A percentile compares a stretch with the other conserved stretches of the same genome.
Evolutionary conservation across 2,888 invertebrate species (phyloP).

Genomic region (Aphodius sticticus): DNA sequence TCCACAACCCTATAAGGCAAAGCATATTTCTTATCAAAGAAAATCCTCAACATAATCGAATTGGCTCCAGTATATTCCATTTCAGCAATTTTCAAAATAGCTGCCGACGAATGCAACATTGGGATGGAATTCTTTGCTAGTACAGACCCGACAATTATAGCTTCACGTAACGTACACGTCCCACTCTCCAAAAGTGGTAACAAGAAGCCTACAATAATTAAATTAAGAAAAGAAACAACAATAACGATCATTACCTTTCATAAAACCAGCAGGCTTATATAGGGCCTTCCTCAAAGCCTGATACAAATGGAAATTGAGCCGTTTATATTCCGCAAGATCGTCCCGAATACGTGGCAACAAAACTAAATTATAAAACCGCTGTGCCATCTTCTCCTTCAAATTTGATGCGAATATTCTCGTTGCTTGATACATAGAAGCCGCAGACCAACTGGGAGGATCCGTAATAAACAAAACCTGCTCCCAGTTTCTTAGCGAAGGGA

Average conservation of each 20-base stretch:
- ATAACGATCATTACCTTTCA: conserved; percentile 73
- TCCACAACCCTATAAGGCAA: conserved; percentile 95
- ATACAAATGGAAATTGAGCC: conserved; percentile 95
- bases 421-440: conserved; percentile 96
- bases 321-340: conserved; percentile 94
- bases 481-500: conserved; percentile 93
- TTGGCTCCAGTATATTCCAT: conserved; percentile 98
- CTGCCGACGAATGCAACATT: conserved; percentile 93
- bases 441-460: conserved; percentile 95
- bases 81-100: conserved; percentile 93
- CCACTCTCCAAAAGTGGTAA: conserved; percentile 84
- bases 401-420: conserved; percentile 97
- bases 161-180: conserved; percentile 93
- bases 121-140: conserved; percentile 92
- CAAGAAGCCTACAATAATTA: conserved; percentile 68
- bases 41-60: conserved; percentile 91
- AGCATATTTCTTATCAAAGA: conserved; percentile 98
- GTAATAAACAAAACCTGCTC: conserved; percentile 88
- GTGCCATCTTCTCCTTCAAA: conserved; percentile 95
- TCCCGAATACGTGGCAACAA: conserved; percentile 92
- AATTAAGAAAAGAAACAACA: conserved; percentile 63
- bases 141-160: conserved; percentile 93
- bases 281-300: conserved; percentile 92
- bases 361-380: conserved; percentile 93
- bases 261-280: conserved; percentile 97